Conservation (phyloP, 2,797 vertebrate species). For the Gallirallus australis region DNA sequence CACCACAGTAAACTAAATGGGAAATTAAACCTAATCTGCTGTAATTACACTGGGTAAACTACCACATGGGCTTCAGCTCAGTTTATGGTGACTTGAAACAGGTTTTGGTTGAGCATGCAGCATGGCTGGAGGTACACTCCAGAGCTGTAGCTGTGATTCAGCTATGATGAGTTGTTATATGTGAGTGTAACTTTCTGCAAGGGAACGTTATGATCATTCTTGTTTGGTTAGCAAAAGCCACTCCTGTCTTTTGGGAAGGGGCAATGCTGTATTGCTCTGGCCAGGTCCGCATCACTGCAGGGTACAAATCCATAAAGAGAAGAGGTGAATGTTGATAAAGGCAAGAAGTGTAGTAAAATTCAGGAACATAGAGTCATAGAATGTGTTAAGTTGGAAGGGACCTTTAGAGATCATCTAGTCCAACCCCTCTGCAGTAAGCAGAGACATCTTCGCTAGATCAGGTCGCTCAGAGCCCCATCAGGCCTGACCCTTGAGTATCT, state of each 20-base stretch:
- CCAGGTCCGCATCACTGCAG: too few species aligned
- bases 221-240: not conserved
- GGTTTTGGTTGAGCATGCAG: fast-evolving
- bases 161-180: not conserved
- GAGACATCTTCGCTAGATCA: too few species aligned
- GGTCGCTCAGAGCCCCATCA: too few species aligned
- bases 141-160: fast-evolving
- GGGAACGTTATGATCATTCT: not conserved
- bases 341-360: too few species aligned
- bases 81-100: not conserved
- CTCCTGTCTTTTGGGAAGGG: not conserved
- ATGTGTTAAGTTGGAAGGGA: too few species aligned
- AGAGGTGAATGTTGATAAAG: too few species aligned
- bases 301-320: too few species aligned
- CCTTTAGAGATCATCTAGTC: too few species aligned
- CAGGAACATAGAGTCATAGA: too few species aligned
- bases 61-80: not conserved
- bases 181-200: not conserved
- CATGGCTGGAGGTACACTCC: fast-evolving
- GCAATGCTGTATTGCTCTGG: not conserved
- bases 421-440: too few species aligned
- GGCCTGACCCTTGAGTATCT: too few species aligned
- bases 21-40: not conserved
- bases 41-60: not conserved
- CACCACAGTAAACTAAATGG: fast-evolving